phyloP scores from a whole-genome alignment of 2,888 invertebrate species.

The Synanthedon myopaeformis region DNA sequence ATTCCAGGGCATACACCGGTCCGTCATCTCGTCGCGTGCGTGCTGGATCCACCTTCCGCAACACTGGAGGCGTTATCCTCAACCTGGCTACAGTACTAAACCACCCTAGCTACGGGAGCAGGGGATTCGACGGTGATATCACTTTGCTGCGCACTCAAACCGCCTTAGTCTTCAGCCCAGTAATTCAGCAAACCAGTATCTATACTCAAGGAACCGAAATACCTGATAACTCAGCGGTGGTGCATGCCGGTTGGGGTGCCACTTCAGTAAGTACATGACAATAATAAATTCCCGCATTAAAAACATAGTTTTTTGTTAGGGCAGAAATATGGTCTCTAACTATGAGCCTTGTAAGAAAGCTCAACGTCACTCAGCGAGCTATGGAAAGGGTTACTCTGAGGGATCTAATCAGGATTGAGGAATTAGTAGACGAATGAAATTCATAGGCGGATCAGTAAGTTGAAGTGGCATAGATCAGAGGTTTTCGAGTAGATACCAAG shows the following conservation, averaged over 20 bases:
- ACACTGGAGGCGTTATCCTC: conserved; percentile 27
- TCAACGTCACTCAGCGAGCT: no score
- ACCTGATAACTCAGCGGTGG: conserved; percentile 22
- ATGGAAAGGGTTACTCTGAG: no score
- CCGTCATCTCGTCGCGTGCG: conserved; percentile 26
- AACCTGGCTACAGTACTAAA: conserved; percentile 14
- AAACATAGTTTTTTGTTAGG: no score
- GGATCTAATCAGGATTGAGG: no score
- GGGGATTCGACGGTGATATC: conserved; percentile 28
- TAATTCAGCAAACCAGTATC: conserved; percentile 18
- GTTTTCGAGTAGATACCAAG: no score
- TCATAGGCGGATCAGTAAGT: no score
- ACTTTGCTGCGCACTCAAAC: conserved; percentile 16
- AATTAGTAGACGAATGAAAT: no score
- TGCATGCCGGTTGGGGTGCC: conserved; percentile 35
- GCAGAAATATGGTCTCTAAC: no score
- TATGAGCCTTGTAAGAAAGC: no score
- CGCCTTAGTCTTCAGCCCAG: conserved; percentile 15
- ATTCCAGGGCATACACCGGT: no score
- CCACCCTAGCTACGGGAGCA: conserved; percentile 18
- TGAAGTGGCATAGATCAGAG: no score
- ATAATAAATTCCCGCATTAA: no score
- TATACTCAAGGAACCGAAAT: conserved; percentile 8
- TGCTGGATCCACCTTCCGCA: conserved; percentile 31
- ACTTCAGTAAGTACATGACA: conserved; percentile 17